Base-by-base conservation (phyloP, 1,140 invertebrate species). In the Drosophila teissieri region DNA sequence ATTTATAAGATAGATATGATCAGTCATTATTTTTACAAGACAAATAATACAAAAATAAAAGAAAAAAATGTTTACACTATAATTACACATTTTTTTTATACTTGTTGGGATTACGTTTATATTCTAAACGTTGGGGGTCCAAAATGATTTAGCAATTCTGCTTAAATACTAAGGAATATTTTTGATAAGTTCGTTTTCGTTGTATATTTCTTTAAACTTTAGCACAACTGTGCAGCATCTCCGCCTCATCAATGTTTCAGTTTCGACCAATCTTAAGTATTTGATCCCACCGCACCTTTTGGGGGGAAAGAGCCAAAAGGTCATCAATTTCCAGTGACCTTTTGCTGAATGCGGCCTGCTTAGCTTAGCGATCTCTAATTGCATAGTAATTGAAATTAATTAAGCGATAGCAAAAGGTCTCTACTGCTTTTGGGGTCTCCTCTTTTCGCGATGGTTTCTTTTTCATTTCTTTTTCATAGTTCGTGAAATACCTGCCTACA, bases 361-460 rank as follows among this genome's bases (percentile, higher is more conserved):
- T 69, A 70, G 52, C 67, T 49, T 69, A 70, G 48, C 17, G 49
- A 63, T 60, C 74, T 78, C 79, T 83, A 86, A 88, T 86, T 88
- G 84, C 68, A 82, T 88, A 89, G 86, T 88, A 86, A 86, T 86
- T 86, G 82, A 83, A 82, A 86, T 88, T 86, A 86, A 86, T 86
- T 86, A 88, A 78, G 61, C 53, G 52, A 10, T 68, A 65, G 52
- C 36, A 65, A 46, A 69, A 69, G 64, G 51, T 69, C 63, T 46
- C 27, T 22, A 11, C 10, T 15, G 14, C 24, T 45, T 54, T 62
- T 37, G 37, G 46, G 15, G 34, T 70, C 34, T 68, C 0, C 24
- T 24, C 39, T 52, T 40, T 8, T n/a, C n/a, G 49, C 22, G 12
- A 27, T 53, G 46, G 58, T 19, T 22, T 36, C 40, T 57, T 42